Base-by-base conservation (phyloP, 2,888 invertebrate species). In the Mythimna pallens region DNA sequence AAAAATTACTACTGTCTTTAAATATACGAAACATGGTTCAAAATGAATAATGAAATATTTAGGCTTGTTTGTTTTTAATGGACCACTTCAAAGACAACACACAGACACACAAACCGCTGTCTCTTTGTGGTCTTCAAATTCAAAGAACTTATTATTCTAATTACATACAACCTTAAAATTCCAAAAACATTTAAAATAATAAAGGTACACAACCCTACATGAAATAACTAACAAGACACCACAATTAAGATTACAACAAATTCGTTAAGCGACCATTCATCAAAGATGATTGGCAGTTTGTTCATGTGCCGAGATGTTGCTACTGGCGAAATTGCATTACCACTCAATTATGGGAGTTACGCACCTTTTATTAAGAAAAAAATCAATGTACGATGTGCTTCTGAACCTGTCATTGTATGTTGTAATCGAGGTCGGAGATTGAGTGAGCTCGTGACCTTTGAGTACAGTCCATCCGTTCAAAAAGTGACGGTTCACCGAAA, bases 191-290 rank as follows among this genome's bases (percentile, higher is more conserved):
- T 73, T 64, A 73, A 75, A 78, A 70, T 73, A 66, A 73, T 78
- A 75, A 57, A 68, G 50, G 67, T 73, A 81, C 70, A 78, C 83
- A 83, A 80, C 84, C 85, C 87, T 86, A 80, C 34, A 78, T 63
- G 65, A 84, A 82, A 77, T 88, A 82, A 90, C 88, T 86, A 88
- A 90, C 93, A 92, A 93, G 92, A 87, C 88, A 89, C 83, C 85
- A 89, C 90, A 91, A 93, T 93, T 92, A 92, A 89, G 84, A 89
- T 85, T 90, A 92, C 89, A 92, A 92, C 91, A 91, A 93, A 94
- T 94, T 94, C 93, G 94, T 94, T 94, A 94, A 90, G 91, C 90
- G 85, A 83, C 88, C 89, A 94, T 94, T 94, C 92, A 94, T 92
- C 90, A 91, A 87, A 81, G 58, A 82, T 94, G 94, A 94, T 93